Percentiles rank a stretch among this genome's conserved stretches.
Evolutionary conservation across 1,140 invertebrate genomes (phyloP).

Genomic region (Drepana arcuata): DNA sequence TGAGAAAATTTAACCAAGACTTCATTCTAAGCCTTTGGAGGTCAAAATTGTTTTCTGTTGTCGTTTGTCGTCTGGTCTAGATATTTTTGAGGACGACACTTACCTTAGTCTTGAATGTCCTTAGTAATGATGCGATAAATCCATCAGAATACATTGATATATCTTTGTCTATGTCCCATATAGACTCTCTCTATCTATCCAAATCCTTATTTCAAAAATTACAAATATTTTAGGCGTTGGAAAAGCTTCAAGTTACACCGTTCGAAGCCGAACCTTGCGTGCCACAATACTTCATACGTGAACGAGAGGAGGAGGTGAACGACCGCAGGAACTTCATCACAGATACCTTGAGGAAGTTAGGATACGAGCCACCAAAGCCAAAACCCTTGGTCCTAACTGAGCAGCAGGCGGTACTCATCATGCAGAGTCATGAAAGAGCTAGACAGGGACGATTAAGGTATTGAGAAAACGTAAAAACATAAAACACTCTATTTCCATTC

Average conservation of each 20-base stretch:
- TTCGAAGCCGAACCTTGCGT: slow-evolving; percentile 77
- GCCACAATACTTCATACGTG: slow-evolving; percentile 79
- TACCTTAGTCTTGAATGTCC: too few relatives aligned
- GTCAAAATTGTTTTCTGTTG: too few relatives aligned
- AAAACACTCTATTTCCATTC: too few relatives aligned
- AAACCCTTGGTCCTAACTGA: slow-evolving; percentile 76
- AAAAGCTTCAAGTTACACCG: slow-evolving; percentile 76
- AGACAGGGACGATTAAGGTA: slow-evolving; percentile 84
- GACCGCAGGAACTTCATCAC: slow-evolving; percentile 76
- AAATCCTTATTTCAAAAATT: too few relatives aligned
- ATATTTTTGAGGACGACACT: too few relatives aligned
- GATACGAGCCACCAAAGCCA: slow-evolving; percentile 77
- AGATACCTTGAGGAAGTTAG: slow-evolving; percentile 77
- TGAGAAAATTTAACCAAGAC: too few relatives aligned
- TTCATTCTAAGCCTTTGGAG: too few relatives aligned
- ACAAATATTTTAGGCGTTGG: slow-evolving; percentile 35
- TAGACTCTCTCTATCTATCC: too few relatives aligned
- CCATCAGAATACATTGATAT: too few relatives aligned
- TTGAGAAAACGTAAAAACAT: not conserved
- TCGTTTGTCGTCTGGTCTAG: too few relatives aligned
- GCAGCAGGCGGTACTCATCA: slow-evolving; percentile 86
- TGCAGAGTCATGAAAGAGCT: slow-evolving; percentile 93
- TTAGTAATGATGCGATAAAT: too few relatives aligned
- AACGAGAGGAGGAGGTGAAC: slow-evolving; percentile 75
- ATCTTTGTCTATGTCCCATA: too few relatives aligned